Percentiles rank a stretch among this genome's conserved stretches.
phyloP scores from a whole-genome alignment of 2,797 vertebrate genomes.

The Fratercula arctica region DNA sequence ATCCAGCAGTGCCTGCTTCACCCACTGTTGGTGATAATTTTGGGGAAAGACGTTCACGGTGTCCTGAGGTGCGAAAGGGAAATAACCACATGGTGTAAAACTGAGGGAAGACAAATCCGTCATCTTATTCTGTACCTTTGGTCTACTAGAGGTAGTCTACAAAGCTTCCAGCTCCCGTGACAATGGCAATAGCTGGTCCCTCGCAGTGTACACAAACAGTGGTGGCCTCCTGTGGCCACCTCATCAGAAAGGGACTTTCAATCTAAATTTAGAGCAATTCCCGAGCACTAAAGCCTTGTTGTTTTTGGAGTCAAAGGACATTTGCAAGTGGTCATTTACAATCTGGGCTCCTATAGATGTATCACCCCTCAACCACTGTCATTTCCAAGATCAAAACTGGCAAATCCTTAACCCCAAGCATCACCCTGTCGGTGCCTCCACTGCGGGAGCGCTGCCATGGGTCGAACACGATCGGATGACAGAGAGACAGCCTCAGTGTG shows the following conservation, averaged over 20 bases:
- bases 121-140: not conserved
- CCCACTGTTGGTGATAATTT: not conserved
- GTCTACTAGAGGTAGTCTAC: not conserved
- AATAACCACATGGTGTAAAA: not conserved
- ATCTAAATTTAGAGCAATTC: not conserved
- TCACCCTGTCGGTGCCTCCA: not conserved
- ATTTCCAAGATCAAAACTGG: not conserved
- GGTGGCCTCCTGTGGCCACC: not conserved
- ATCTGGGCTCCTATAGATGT: not conserved
- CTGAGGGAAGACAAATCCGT: not conserved
- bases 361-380: not conserved
- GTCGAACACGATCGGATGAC: not conserved
- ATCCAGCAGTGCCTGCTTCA: not conserved
- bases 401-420: not conserved
- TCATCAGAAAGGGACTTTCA: not conserved
- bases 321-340: not conserved
- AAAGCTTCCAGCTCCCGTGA: not conserved
- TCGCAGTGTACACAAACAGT: fast-evolving
- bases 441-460: not conserved
- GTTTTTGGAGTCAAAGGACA: not conserved
- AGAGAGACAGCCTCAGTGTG: not conserved
- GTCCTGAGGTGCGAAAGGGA: not conserved
- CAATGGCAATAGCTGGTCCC: not conserved
- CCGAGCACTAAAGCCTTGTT: not conserved
- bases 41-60: not conserved